These are phyloP conservation scores for Cheilosia variabilis DNA, from an alignment of 2,888 invertebrate species.

Conservation along the genomic window DNA sequence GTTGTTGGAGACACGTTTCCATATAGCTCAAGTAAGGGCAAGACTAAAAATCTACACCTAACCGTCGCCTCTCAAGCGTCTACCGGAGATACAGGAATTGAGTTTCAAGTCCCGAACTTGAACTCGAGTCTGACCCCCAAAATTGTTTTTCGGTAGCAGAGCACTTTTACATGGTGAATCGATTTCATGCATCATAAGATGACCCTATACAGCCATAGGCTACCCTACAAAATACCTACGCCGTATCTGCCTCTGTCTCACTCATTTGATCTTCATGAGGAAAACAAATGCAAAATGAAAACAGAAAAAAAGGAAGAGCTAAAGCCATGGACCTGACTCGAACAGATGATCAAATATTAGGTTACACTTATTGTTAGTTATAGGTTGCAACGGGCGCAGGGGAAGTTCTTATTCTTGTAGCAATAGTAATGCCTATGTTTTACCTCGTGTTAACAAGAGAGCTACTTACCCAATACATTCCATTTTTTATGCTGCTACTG, in stretches of 20 bases:
- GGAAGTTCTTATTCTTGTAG: conserved; percentile 46
- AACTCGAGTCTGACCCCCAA: too few relatives aligned
- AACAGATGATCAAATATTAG: conserved; percentile 68
- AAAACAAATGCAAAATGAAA: conserved; percentile 31
- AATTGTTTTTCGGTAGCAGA: too few relatives aligned
- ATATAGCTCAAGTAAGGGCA: too few relatives aligned
- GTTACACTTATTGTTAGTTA: conserved; percentile 58
- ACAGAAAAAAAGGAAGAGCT: conserved; percentile 13
- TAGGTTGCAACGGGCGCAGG: conserved; percentile 3
- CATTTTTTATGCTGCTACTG: conserved; percentile 23
- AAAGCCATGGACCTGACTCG: conserved; percentile 38
- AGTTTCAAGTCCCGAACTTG: too few relatives aligned
- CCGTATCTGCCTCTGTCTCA: conserved; percentile 10
- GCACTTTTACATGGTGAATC: too few relatives aligned
- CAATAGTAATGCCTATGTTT: conserved; percentile 68
- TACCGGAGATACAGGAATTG: too few relatives aligned
- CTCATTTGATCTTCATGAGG: conserved; percentile 13
- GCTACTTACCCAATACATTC: conserved; percentile 64
- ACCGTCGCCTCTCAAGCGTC: too few relatives aligned
- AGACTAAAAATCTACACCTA: not conserved
- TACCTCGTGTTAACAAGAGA: conserved; percentile 71
- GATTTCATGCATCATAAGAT: too few relatives aligned
- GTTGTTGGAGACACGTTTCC: too few relatives aligned
- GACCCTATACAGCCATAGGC: too few relatives aligned
- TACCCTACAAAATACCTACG: too few relatives aligned